Evolutionary conservation across 2,888 invertebrate species (phyloP).

Genomic region (Metellina segmentata): DNA sequence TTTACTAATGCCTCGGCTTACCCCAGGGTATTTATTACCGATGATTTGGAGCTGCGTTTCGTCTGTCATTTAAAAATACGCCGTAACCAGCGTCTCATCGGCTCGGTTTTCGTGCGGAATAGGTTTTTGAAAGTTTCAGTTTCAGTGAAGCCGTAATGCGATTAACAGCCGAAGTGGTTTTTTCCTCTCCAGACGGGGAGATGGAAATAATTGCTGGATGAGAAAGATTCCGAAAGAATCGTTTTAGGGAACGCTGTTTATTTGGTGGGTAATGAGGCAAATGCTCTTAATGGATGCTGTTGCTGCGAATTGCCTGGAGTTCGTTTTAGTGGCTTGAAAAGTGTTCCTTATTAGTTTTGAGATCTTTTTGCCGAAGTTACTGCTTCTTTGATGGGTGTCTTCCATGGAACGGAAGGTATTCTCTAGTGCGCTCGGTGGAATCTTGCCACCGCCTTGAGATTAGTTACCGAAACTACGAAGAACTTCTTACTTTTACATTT

Average conservation of each 20-base stretch:
- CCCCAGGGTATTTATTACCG: conserved; percentile 52
- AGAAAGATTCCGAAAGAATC: background rate
- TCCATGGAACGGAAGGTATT: no score
- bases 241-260: background rate
- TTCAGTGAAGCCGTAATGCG: conserved; percentile 3
- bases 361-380: background rate
- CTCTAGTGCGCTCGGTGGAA: no score
- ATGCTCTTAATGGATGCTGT: background rate
- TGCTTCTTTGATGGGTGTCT: no score
- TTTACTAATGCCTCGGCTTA: background rate
- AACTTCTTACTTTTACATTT: no score
- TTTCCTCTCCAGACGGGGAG: background rate
- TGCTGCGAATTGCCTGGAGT: background rate
- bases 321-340: background rate
- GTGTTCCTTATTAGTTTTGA: background rate
- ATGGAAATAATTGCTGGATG: background rate
- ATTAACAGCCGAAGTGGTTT: conserved; percentile 18
- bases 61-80: conserved; percentile 50
- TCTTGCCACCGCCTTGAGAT: no score
- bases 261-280: background rate
- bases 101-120: background rate
- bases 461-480: no score
- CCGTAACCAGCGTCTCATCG: background rate
- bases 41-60: conserved; percentile 9
- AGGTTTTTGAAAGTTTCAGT: background rate